Evolutionary conservation across 1,140 invertebrate genomes (phyloP).

Genomic region (Achatina immaculata): DNA sequence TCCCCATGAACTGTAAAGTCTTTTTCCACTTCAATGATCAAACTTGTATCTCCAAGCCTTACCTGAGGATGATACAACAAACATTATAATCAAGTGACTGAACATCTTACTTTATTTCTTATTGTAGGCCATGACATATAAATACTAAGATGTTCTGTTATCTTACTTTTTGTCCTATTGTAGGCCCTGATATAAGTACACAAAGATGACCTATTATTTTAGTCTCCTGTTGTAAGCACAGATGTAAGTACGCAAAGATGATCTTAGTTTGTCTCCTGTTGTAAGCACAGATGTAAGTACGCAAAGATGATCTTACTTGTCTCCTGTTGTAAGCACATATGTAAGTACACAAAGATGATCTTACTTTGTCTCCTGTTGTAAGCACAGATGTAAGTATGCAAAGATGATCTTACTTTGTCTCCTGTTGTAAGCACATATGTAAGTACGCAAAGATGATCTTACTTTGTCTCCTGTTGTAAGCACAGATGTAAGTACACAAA

Average conservation of each 20-base stretch:
- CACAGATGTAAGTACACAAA: constrained; percentile 65
- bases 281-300: constrained; percentile 68
- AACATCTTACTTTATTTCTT: constrained; percentile 57
- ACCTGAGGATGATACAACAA: constrained; percentile 50
- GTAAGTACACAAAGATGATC: too few relatives aligned
- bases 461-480: constrained; percentile 69
- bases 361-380: constrained; percentile 67
- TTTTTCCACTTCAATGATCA: constrained; percentile 69
- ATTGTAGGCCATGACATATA: constrained; percentile 67
- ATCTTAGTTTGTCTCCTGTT: constrained; percentile 64
- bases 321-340: constrained; percentile 24
- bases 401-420: constrained; percentile 59
- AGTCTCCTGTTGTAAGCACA: constrained; percentile 68
- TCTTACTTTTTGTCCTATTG: constrained; percentile 65
- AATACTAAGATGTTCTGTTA: constrained; percentile 55
- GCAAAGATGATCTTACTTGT: constrained; percentile 55
- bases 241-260: constrained; percentile 61
- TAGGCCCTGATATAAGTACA: constrained; percentile 66
- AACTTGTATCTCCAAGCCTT: constrained; percentile 66
- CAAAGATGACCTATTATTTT: constrained; percentile 54
- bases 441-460: constrained; percentile 54
- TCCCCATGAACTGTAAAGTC: constrained; percentile 70
- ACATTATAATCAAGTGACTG: background rate
- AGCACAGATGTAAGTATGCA: constrained; percentile 68
- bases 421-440: constrained; percentile 69